These are phyloP conservation scores for Petaurus breviceps DNA, from an alignment of 2,113 vertebrate genomes.

Conservation along the genomic window DNA sequence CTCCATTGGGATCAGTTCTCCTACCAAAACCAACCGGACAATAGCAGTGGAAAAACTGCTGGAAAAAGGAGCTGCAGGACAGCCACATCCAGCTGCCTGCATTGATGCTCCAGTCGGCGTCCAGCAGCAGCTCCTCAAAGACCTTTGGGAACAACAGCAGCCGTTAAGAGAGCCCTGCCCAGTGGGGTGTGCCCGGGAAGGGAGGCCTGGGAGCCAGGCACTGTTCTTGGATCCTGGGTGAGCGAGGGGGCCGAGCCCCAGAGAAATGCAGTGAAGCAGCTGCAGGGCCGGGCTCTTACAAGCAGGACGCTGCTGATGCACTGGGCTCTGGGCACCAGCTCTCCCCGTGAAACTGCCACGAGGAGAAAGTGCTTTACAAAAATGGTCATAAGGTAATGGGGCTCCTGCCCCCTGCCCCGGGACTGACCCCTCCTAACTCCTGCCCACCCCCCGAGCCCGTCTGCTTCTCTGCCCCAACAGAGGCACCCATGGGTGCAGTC, in stretches of 20 bases:
- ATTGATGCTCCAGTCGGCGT: conserved; percentile 97
- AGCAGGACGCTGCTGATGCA: not conserved
- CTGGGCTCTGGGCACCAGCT: not conserved
- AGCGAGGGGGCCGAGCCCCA: too few species aligned
- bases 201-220: not conserved
- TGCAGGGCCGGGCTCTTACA: not conserved
- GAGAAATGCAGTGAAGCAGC: too few species aligned
- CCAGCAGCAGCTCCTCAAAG: conserved; percentile 96
- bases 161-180: conserved; percentile 31
- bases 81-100: conserved; percentile 99
- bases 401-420: too few species aligned
- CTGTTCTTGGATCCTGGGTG: not conserved
- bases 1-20: conserved; percentile 95
- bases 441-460: not conserved
- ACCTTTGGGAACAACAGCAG: conserved; percentile 85
- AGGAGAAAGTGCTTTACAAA: not conserved
- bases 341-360: not conserved
- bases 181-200: too few species aligned
- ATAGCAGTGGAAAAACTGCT: conserved; percentile 98
- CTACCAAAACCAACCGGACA: conserved; percentile 96
- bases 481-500: not conserved
- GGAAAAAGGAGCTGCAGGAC: conserved; percentile 97
- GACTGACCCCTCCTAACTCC: not conserved
- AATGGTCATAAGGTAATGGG: not conserved
- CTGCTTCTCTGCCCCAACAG: not conserved